Evolutionary conservation across 2,888 invertebrate genomes (phyloP), one percentile per base, ranked within the genome.

Genomic region (Hirtodrosophila alboralis): DNA sequence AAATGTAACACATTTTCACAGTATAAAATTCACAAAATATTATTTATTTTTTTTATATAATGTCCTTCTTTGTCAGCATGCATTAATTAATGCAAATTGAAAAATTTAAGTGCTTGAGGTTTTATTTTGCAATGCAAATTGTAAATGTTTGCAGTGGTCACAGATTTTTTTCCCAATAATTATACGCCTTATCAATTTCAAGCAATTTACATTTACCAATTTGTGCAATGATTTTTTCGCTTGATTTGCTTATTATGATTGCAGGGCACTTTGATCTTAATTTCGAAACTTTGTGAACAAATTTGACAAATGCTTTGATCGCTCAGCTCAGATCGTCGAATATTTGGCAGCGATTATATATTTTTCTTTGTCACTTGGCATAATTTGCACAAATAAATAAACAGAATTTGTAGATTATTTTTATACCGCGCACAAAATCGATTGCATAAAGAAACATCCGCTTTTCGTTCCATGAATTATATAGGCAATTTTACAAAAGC

Each of bases 181-280:
- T 69, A 68, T 57, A 53, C 58, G 62, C 58, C 48, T 68, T 61
- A 71, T 61, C 51, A 65, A 61, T 68, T 71, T 59, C 41, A 30
- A 31, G 30, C 47, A 44, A 64, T 60, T 72, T 62, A 41, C 68
- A 68, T 77, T 75, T 69, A 72, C 79, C 79, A 72, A 79, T 73
- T 77, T 58, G 41, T 56, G 51, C 28, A 48, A 43, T 63, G 67
- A 31, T 26, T 54, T 62, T 60, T 58, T 36, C 58, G 75, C 59
- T 53, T 77, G 74, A 75, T 75, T 78, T 71, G 61, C 34, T 75
- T 72, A 60, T 68, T 75, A 37, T 62, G 47, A 18, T 45, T 59
- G 28, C 47, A 10, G 14, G 31, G 48, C 64, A 69, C 76, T 79
- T 79, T 79, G 81, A 79, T 81, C 68, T 66, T 63, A 16, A 26